phyloP scores from a whole-genome alignment of 2,888 invertebrate species.

The Tipula unca region DNA sequence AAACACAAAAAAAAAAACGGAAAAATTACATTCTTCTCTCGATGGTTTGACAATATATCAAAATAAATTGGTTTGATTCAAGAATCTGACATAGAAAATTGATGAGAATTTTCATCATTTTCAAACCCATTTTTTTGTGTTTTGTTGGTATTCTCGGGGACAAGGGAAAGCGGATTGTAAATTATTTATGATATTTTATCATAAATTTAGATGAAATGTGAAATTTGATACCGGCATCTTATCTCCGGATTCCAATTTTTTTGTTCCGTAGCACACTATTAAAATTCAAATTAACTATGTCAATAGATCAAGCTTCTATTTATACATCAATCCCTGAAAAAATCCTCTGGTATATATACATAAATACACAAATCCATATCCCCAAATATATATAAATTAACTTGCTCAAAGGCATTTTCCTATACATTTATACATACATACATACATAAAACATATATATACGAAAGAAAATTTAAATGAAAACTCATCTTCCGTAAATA shows the following conservation, averaged over 20 bases:
- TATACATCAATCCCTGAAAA: background rate
- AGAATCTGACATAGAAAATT: background rate
- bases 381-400: background rate
- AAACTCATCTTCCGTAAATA: background rate
- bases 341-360: background rate
- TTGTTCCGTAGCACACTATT: background rate
- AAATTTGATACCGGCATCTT: background rate
- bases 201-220: background rate
- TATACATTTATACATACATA: background rate
- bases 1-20: background rate
- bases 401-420: background rate
- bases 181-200: background rate
- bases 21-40: background rate
- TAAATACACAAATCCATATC: background rate
- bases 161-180: background rate
- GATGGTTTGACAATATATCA: background rate
- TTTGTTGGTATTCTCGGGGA: background rate
- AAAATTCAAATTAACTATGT: background rate
- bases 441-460: background rate
- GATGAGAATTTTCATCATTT: constrained; percentile 8
- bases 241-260: background rate
- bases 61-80: constrained; percentile 14
- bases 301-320: background rate
- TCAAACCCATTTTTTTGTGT: background rate
- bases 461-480: background rate